A percentile compares a stretch with the other conserved stretches of the same genome.
These are phyloP conservation scores for Neodon shergylaensis DNA, from an alignment of 2,113 vertebrate genomes.

Conservation along the genomic window DNA sequence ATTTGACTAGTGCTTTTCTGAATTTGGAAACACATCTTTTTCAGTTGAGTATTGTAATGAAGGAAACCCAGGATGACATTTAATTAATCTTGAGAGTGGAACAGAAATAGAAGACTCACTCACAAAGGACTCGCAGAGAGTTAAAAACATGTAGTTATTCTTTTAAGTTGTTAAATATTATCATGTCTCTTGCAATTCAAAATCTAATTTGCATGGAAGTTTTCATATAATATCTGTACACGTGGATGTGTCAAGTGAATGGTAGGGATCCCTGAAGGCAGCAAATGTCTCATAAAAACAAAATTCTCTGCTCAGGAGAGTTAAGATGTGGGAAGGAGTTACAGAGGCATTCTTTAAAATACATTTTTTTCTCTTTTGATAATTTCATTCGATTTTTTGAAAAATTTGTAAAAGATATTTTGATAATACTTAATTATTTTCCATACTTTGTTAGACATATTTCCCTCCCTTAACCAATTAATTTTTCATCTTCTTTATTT, in stretches of 20 bases:
- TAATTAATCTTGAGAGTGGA: background rate
- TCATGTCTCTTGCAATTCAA: background rate
- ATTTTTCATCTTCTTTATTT: background rate
- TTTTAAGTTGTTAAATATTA: background rate
- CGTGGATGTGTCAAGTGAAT: background rate
- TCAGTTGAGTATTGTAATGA: background rate
- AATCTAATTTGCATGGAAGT: background rate
- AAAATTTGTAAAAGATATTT: background rate
- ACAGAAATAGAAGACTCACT: background rate
- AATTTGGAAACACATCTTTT: background rate
- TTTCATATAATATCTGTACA: background rate
- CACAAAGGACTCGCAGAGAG: background rate
- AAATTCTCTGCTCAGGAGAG: background rate
- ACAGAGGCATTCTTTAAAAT: background rate
- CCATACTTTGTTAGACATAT: background rate
- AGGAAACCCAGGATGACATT: background rate
- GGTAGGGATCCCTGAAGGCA: background rate
- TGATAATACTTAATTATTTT: background rate
- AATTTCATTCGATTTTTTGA: background rate
- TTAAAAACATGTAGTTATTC: background rate
- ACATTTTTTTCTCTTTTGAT: background rate
- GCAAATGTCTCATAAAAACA: background rate
- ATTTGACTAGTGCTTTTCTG: background rate
- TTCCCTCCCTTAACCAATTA: accelerated
- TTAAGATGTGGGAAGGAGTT: background rate